Percentiles rank a stretch among this genome's conserved stretches.
phyloP scores from a whole-genome alignment of 2,888 invertebrate species.

The Chesias legatella region DNA sequence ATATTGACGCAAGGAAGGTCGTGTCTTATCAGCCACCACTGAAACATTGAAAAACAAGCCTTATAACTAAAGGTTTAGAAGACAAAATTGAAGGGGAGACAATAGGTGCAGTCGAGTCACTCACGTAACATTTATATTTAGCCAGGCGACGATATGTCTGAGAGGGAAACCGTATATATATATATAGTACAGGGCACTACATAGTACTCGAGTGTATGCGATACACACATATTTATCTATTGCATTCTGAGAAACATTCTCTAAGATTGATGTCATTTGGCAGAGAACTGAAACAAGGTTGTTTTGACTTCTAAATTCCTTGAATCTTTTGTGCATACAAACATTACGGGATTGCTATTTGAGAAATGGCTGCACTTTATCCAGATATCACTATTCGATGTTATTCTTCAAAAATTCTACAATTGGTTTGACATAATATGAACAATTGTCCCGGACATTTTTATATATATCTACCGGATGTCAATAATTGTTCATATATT shows the following conservation, averaged over 20 bases:
- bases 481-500: too few relatives aligned
- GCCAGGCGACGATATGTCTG: conserved; percentile 43
- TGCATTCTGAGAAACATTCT: conserved; percentile 8
- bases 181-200: conserved; percentile 6
- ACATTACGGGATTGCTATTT: too few relatives aligned
- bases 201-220: conserved; percentile 2
- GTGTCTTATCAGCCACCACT: conserved; percentile 5
- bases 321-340: too few relatives aligned
- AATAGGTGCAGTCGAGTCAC: conserved; percentile 6
- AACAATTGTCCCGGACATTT: too few relatives aligned
- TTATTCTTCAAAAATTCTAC: too few relatives aligned
- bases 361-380: too few relatives aligned
- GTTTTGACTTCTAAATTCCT: too few relatives aligned
- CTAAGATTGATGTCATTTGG: conserved; percentile 27
- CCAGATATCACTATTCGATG: too few relatives aligned
- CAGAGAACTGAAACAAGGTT: not conserved
- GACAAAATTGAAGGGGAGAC: conserved; percentile 1
- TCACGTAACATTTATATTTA: conserved; percentile 41
- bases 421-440: too few relatives aligned
- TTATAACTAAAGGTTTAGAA: conserved; percentile 3
- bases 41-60: conserved; percentile 6
- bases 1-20: conserved; percentile 20
- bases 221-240: not conserved
- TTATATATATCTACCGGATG: too few relatives aligned
- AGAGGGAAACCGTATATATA: conserved; percentile 15